Conservation (phyloP, 2,113 vertebrate species). For the Aegithalos caudatus region DNA sequence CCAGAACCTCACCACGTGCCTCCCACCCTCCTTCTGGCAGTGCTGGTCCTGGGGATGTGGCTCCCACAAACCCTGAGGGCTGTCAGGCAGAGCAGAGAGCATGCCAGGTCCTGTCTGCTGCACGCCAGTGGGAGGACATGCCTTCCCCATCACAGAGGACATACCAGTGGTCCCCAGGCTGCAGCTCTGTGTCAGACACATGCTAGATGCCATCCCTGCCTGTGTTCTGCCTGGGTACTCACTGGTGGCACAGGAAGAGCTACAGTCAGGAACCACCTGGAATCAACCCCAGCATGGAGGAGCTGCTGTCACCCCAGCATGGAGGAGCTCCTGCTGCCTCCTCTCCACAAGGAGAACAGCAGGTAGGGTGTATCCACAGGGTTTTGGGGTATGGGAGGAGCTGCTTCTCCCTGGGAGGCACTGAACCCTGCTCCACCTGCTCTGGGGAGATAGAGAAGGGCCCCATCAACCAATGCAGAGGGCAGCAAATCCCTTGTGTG, state of each 20-base stretch:
- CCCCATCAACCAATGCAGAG: accelerated
- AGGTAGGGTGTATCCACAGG: not conserved
- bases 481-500: not conserved
- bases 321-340: not conserved
- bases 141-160: not conserved
- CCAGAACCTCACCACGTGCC: not conserved
- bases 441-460: not conserved
- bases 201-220: not conserved
- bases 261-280: not conserved
- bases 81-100: not conserved
- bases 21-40: not conserved
- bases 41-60: not conserved
- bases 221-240: not conserved
- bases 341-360: not conserved
- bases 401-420: accelerated
- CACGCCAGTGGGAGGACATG: accelerated
- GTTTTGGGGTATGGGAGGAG: not conserved
- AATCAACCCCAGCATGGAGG: not conserved
- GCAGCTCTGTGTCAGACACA: not conserved
- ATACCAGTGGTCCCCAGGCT: not conserved
- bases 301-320: not conserved
- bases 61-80: not conserved
- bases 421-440: not conserved
- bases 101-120: not conserved
- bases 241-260: accelerated